These are phyloP conservation scores for Latrodectus hesperus DNA, from an alignment of 2,888 invertebrate genomes.

Conservation along the genomic window DNA sequence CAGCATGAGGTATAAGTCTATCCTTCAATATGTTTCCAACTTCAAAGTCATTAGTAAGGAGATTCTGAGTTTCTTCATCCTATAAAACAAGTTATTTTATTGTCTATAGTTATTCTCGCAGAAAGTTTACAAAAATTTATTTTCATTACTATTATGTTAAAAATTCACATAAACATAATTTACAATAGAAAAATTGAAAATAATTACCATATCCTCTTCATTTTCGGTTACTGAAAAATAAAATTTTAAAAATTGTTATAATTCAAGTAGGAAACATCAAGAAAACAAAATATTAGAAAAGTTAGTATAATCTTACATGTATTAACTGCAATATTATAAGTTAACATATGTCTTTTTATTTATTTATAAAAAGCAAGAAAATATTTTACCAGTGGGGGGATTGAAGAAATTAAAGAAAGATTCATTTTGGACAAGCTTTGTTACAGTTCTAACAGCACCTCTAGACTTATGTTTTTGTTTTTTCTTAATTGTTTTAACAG, in stretches of 20 bases:
- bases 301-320: no score
- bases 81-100: constrained; percentile 64
- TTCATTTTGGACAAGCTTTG: constrained; percentile 95
- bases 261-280: no score
- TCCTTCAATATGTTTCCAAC: constrained; percentile 98
- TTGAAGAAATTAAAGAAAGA: constrained; percentile 99
- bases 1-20: constrained; percentile 96
- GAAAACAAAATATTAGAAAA: no score
- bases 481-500: constrained; percentile 95
- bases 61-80: constrained; percentile 90
- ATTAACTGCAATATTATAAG: no score
- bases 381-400: constrained; percentile 80
- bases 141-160: not conserved
- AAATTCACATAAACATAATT: not conserved
- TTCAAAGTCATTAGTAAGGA: constrained; percentile 96
- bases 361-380: not conserved
- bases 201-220: constrained; percentile 82
- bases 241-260: not conserved
- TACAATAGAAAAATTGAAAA: not conserved
- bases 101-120: not conserved
- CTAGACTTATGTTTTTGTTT: constrained; percentile 99
- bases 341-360: no score
- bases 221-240: constrained; percentile 84
- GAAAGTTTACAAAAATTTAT: not conserved
- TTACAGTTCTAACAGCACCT: constrained; percentile 93